Evolutionary conservation across 2,113 vertebrate species (phyloP), one percentile per base, ranked within the genome.

Genomic region (Naja naja): DNA sequence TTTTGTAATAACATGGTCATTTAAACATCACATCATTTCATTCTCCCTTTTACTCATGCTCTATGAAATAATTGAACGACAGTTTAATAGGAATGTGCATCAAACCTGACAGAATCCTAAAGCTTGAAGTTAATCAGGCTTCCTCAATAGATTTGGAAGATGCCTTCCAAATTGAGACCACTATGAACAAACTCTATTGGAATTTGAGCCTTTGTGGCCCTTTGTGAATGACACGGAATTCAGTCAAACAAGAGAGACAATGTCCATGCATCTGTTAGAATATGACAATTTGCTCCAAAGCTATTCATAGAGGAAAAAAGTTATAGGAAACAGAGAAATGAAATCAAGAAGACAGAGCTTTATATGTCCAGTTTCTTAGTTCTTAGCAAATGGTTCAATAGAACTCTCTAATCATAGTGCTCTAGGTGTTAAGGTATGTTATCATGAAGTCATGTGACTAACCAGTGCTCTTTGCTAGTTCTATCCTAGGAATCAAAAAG

Each of bases 261-360:
- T 43, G 18, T 81, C 74, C 18, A 39, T 43, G 7, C 34, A 22
- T 81, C 3, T 81, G 7, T 81, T 81, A 81, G 34, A 81, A 81
- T 43, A 81, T 39, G 74, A 81, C 74, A 81, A 81, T 81, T 43
- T 43, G 6, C 74, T 34, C 18, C 74, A 81, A 81, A 7, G 18
- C 74, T 43, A 39, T 81, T 22, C 34, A 81, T 23, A 0, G 16
- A 2, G n/a, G 14, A 2, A 0, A 0, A 2, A 3, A 1, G 2
- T 81, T 81, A 8, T 43, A 10, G 7, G 18, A 22, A 43, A 81
- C 0, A 10, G 34, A 81, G 34, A 81, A 81, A 81, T 43, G 18
- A 34, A 43, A 81, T 39, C 74, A 81, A 81, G 74, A 81, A 81
- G 74, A 43, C 18, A 81, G 34, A 22, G 18, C 39, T 81, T 81